Base-by-base conservation (phyloP, 2,797 vertebrate genomes). In the Schizopygopsis pylzovi region DNA sequence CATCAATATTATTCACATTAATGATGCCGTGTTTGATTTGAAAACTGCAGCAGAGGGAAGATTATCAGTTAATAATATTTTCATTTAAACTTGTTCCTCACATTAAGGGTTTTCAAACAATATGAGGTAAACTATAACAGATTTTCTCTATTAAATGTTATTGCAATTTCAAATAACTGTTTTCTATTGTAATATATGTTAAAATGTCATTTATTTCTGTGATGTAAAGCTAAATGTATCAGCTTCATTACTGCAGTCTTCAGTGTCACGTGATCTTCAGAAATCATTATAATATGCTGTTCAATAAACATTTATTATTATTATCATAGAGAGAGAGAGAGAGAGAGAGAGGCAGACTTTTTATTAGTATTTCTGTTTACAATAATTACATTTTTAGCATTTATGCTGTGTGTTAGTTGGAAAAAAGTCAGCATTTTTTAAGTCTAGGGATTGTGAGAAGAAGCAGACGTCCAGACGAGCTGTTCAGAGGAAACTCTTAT, bases 401-500 rank as follows among this genome's bases (percentile, higher is more conserved):
- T 13, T 25, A 28, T 28, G 11, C 4, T 65, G 13, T 1, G 15
- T 71, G 20, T 41, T 41, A 43, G 20, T n/a, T 70, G 20, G 39
- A 43, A 71, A 43, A 68, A 65, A 33, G 5, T 65, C 25, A 3
- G 25, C 12, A 13, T 18, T 73, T 41, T 70, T 10, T 22, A 56
- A 20, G 52, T 56, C 41, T 47, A 4, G 9, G 15, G 39, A 77
- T 43, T 43, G 28, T 41, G 20, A 22, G 16, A 22, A 71, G 81
- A 71, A 12, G 18, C 49, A 78, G 81, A 77, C n/a, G 13, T 45
- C 43, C 82, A 76, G 6, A 18, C 15, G 6, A 33, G 11, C 6
- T 59, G n/a, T 15, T 45, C 28, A 0, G 18, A 22, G 81, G 68
- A 82, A 82, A 82, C 39, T 28, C 49, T 61, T 82, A 82, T 83